These are phyloP conservation scores for Osmoderma eremita DNA, from an alignment of 2,888 invertebrate genomes.

Conservation along the genomic window DNA sequence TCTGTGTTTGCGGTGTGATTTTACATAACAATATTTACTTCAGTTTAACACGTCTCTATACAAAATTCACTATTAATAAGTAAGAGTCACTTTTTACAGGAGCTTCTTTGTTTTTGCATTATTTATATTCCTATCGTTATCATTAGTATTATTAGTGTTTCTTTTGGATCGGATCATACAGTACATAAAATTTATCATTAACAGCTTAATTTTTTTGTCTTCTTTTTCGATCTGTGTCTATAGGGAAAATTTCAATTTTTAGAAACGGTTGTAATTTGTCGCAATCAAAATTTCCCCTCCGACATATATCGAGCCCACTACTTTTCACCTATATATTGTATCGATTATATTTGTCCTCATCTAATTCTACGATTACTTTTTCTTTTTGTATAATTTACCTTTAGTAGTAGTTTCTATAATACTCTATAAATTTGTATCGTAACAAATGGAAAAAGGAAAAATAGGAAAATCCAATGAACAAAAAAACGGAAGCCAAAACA, in stretches of 20 bases:
- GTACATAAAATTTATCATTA: conserved; percentile 50
- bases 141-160: conserved; percentile 26
- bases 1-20: conserved; percentile 9
- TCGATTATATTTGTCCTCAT: conserved; percentile 40
- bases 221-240: conserved; percentile 19
- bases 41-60: conserved; percentile 37
- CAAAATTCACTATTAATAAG: conserved; percentile 34
- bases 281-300: not conserved
- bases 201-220: conserved; percentile 44
- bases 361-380: conserved; percentile 40
- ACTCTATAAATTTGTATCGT: conserved; percentile 24
- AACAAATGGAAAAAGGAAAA: no score
- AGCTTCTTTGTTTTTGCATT: conserved; percentile 32
- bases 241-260: not conserved
- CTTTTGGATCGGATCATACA: conserved; percentile 55
- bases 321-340: conserved; percentile 36
- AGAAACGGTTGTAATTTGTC: no score
- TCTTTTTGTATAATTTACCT: conserved; percentile 19
- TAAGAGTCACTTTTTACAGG: conserved; percentile 44
- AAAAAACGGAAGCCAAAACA: no score
- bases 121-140: conserved; percentile 11
- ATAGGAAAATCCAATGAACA: no score
- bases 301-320: conserved; percentile 23
- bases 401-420: conserved; percentile 33
- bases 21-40: conserved; percentile 17